phyloP scores from a whole-genome alignment of 2,888 invertebrate genomes.

The Epiperipatus broadwayi region DNA sequence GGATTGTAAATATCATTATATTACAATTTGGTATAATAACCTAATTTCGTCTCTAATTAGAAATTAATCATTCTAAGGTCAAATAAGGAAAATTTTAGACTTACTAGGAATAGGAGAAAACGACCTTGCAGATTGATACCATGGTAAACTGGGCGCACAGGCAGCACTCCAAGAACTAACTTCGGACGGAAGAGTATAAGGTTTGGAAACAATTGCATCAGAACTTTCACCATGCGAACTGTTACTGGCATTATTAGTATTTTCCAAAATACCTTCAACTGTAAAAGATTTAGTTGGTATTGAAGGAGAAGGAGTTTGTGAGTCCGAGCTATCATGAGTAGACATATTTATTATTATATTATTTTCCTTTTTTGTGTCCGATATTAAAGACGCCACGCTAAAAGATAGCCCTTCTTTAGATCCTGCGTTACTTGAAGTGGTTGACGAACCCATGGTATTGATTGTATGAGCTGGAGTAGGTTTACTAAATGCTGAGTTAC shows the following conservation, averaged over 20 bases:
- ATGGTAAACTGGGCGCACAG: conserved; percentile 15
- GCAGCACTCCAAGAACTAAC: conserved; percentile 16
- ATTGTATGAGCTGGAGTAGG: conserved; percentile 13
- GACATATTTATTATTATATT: too few relatives aligned
- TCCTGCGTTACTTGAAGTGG: background rate
- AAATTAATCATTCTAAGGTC: background rate
- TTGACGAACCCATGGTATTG: conserved; percentile 9
- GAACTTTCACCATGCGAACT: conserved; percentile 6
- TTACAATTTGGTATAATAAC: too few relatives aligned
- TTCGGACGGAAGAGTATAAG: conserved; percentile 15
- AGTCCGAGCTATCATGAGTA: background rate
- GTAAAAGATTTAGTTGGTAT: conserved; percentile 12
- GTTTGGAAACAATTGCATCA: conserved; percentile 12
- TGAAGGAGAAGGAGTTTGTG: conserved; percentile 1
- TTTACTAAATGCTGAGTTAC: conserved; percentile 16
- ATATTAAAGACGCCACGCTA: conserved; percentile 15
- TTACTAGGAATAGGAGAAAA: conserved; percentile 16
- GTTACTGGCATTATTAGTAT: background rate
- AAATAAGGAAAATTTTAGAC: too few relatives aligned
- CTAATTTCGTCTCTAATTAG: too few relatives aligned
- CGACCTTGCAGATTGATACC: conserved; percentile 15
- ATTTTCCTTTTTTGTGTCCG: conserved; percentile 9
- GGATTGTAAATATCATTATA: too few relatives aligned
- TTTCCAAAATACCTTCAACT: conserved; percentile 15
- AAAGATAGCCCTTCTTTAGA: conserved; percentile 11